Evolutionary conservation across 2,797 vertebrate genomes (phyloP).

Genomic region (Knipowitschia caucasica): DNA sequence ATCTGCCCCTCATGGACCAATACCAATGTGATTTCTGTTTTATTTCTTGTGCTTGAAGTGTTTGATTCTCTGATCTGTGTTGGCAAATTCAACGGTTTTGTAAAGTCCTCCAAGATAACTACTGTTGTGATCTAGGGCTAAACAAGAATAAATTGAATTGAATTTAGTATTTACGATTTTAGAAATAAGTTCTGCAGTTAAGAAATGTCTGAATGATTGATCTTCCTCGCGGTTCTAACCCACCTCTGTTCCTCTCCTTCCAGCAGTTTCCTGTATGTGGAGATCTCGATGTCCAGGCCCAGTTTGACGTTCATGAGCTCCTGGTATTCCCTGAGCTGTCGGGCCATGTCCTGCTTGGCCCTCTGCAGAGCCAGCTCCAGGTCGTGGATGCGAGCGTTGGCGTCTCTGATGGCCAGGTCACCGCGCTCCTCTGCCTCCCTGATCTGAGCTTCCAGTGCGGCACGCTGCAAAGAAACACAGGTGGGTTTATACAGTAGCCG

Average conservation of each 20-base stretch:
- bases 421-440: constrained; percentile 52
- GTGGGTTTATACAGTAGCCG: background rate
- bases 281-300: constrained; percentile 75
- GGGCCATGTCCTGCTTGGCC: constrained; percentile 63
- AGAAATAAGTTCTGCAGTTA: no score
- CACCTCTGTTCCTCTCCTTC: constrained; percentile 85
- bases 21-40: no score
- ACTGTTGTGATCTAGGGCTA: no score
- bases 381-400: constrained; percentile 42
- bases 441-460: constrained; percentile 50
- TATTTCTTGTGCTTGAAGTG: no score
- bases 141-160: no score
- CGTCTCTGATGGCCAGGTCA: constrained; percentile 38
- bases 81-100: no score
- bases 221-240: background rate
- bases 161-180: no score
- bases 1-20: no score
- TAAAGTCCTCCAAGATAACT: no score
- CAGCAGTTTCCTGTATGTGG: constrained; percentile 78
- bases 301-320: constrained; percentile 80
- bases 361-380: constrained; percentile 62
- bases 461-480: constrained; percentile 35
- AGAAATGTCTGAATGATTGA: background rate
- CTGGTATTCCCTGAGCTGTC: constrained; percentile 79
- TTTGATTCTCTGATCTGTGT: no score